A percentile compares a stretch with the other conserved stretches of the same genome.
phyloP scores from a whole-genome alignment of 2,888 invertebrate species.

The Choristoneura rosaceana region DNA sequence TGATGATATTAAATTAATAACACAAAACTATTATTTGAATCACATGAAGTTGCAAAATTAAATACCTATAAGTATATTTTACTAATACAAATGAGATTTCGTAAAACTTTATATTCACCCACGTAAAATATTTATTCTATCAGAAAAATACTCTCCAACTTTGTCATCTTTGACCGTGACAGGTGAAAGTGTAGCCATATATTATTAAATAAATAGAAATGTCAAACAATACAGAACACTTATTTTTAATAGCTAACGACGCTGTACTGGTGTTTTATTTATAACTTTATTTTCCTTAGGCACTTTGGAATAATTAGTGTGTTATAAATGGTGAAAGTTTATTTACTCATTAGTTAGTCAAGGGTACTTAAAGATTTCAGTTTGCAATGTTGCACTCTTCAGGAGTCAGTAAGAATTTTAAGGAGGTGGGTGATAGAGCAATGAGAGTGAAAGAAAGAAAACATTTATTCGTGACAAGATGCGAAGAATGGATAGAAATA shows the following conservation, averaged over 20 bases:
- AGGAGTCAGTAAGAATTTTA: not conserved
- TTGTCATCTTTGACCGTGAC: not conserved
- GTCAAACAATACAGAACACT: not conserved
- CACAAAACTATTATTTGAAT: no score
- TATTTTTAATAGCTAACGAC: not conserved
- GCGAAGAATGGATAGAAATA: no score
- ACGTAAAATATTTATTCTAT: not conserved
- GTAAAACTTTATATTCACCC: not conserved
- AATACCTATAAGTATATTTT: not conserved
- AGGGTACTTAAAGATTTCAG: not conserved
- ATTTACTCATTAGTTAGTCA: not conserved
- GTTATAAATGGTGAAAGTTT: conserved; percentile 16
- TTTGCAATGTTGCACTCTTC: not conserved
- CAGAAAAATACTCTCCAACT: conserved; percentile 1
- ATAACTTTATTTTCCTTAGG: conserved; percentile 15
- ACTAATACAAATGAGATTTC: not conserved
- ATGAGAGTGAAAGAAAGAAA: not conserved
- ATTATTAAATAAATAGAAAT: not conserved
- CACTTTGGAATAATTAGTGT: conserved; percentile 17
- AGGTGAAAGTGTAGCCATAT: conserved; percentile 8
- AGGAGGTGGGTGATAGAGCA: not conserved
- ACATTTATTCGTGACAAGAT: not conserved
- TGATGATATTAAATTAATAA: no score
- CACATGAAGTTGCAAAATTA: no score
- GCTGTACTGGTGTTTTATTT: not conserved